phyloP scores from a whole-genome alignment of 2,113 vertebrate species.

The Spheniscus mendiculus region DNA sequence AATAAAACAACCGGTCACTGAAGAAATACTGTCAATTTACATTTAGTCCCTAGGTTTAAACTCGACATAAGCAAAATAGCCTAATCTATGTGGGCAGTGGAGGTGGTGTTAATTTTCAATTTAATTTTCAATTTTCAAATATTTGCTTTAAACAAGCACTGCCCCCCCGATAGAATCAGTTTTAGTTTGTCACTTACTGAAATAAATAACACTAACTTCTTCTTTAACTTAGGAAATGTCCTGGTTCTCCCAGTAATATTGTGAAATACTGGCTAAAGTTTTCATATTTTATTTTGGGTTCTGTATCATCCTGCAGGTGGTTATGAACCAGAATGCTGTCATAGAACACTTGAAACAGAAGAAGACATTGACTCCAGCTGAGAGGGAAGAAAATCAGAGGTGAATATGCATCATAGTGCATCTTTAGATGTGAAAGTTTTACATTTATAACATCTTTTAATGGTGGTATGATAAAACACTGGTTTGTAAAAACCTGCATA shows the following conservation, averaged over 20 bases:
- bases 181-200: neutral
- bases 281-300: conserved; percentile 55
- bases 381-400: conserved; percentile 97
- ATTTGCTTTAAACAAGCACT: neutral
- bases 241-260: neutral
- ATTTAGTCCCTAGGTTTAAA: conserved; percentile 1
- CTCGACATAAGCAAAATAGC: neutral
- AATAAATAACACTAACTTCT: neutral
- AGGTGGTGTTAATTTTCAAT: neutral
- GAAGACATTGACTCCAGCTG: conserved; percentile 90
- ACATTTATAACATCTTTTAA: neutral
- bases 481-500: neutral
- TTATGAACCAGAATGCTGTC: conserved; percentile 89
- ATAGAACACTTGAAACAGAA: conserved; percentile 95
- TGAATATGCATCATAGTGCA: conserved; percentile 62
- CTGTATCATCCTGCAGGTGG: conserved; percentile 76
- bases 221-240: neutral
- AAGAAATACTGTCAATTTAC: neutral
- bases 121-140: neutral
- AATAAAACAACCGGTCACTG: neutral
- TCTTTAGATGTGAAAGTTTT: neutral
- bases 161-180: neutral
- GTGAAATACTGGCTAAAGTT: neutral
- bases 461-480: neutral
- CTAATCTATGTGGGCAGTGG: neutral